phyloP scores from a whole-genome alignment of 1,140 invertebrate genomes.

The Cydia pomonella region DNA sequence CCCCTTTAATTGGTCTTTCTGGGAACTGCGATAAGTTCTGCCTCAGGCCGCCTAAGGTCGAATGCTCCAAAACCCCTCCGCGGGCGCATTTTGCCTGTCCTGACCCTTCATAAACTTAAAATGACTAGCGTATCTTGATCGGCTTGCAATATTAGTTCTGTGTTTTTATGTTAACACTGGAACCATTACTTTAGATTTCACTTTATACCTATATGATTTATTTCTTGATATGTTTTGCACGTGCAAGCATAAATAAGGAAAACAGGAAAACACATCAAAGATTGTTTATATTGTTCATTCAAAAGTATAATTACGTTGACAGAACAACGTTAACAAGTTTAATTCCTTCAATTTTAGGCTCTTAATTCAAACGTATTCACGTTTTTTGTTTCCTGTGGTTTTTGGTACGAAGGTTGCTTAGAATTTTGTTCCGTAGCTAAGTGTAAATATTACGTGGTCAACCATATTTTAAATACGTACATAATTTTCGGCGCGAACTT shows the following conservation, averaged over 20 bases:
- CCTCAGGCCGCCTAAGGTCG: slow-evolving; percentile 1
- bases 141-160: not conserved
- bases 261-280: not conserved
- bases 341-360: not conserved
- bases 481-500: slow-evolving; percentile 57
- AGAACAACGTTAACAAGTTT: not conserved
- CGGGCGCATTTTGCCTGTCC: slow-evolving; percentile 11
- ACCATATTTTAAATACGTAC: slow-evolving; percentile 59
- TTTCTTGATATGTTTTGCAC: not conserved
- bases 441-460: slow-evolving; percentile 41
- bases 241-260: not conserved
- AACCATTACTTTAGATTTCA: not conserved
- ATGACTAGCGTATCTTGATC: not conserved
- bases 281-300: not conserved
- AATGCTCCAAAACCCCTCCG: not conserved
- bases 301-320: not conserved
- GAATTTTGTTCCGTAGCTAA: not conserved
- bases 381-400: not conserved
- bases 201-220: not conserved
- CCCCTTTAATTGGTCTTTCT: slow-evolving; percentile 56
- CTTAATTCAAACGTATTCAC: not conserved
- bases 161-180: not conserved
- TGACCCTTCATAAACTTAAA: slow-evolving; percentile 22
- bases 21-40: slow-evolving; percentile 34
- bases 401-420: not conserved